Evolutionary conservation across 2,797 vertebrate genomes (phyloP), one percentile per base, ranked within the genome.

Genomic region (Luscinia luscinia): DNA sequence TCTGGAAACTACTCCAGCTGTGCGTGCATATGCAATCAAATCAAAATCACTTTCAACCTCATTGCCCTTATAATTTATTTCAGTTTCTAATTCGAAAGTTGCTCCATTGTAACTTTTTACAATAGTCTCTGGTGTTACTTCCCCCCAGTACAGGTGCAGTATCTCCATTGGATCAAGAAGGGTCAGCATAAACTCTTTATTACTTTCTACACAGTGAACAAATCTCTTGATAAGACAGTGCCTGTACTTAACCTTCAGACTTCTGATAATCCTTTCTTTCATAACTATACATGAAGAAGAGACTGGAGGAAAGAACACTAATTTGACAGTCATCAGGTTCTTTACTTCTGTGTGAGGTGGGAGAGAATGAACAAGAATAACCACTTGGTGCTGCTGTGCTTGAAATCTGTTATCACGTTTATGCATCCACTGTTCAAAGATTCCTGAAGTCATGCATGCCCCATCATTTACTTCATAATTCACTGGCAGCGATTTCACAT

Each of bases 231-330:
- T 86, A 43, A 98, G 97, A 63, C 80, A 89, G 34, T 55, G 52
- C n/a, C 97, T 93, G 54, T 98, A 98, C 79, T 97, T 97, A 90
- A 97, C 57, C 88, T 98, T 98, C 89, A 98, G 93, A 72, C 84
- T 97, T 94, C 92, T 96, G 80, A 97, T 91, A 76, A 97, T 74
- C 15, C 93, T 95, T 68, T 97, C 94, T 34, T 97, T 97, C 64
- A 78, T 57, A 55, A 92, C 87, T 79, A 89, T 18, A 85, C 54
- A 87, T 49, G 95, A 93, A 77, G 94, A 86, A 43, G 93, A 90
- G 45, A 84, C 96, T 27, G 95, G 94, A 88, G 97, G 97, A 70
- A 96, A 93, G 72, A 97, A 96, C 7, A 87, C 92, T 63, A 98
- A 89, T 63, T 96, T 95, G 77, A 97, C 91, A 67, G 93, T 96